These are phyloP conservation scores for Neogobius melanostomus DNA, from an alignment of 2,113 vertebrate species.

Conservation along the genomic window DNA sequence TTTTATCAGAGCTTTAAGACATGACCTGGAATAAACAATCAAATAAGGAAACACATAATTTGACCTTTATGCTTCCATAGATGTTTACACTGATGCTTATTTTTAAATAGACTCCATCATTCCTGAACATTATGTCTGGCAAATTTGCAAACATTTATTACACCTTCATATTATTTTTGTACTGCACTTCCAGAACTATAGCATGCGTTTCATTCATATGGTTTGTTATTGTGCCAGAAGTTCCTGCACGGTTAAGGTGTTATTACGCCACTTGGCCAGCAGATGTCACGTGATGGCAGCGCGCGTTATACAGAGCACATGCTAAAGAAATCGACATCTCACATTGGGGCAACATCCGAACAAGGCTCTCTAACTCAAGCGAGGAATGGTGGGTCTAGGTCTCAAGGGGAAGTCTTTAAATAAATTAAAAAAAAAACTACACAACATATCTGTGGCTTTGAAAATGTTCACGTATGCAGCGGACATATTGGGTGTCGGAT, in stretches of 20 bases:
- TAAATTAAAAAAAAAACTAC: not conserved
- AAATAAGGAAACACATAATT: not conserved
- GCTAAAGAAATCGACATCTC: slow-evolving; percentile 58
- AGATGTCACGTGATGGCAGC: slow-evolving; percentile 68
- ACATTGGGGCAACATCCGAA: slow-evolving; percentile 29
- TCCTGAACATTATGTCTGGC: not conserved
- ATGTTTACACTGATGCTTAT: not conserved
- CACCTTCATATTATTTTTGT: not conserved
- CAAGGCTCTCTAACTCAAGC: slow-evolving; percentile 25
- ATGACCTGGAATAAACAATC: not conserved
- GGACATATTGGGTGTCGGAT: not conserved
- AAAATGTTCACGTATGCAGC: slow-evolving; percentile 9
- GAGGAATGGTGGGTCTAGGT: not conserved
- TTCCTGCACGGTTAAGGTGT: slow-evolving; percentile 43
- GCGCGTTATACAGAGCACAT: slow-evolving; percentile 45
- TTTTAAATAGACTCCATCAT: not conserved
- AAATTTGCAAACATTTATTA: not conserved
- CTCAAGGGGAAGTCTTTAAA: slow-evolving; percentile 11
- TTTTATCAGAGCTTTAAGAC: not conserved
- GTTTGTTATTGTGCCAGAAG: not conserved
- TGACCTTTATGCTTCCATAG: not conserved
- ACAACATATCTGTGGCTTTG: slow-evolving; percentile 14
- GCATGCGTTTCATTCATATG: not conserved
- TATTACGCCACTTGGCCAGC: slow-evolving; percentile 50
- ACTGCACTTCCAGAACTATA: too few species aligned